Evolutionary conservation across 2,113 vertebrate species (phyloP).

Genomic region (Edolisoma coerulescens): DNA sequence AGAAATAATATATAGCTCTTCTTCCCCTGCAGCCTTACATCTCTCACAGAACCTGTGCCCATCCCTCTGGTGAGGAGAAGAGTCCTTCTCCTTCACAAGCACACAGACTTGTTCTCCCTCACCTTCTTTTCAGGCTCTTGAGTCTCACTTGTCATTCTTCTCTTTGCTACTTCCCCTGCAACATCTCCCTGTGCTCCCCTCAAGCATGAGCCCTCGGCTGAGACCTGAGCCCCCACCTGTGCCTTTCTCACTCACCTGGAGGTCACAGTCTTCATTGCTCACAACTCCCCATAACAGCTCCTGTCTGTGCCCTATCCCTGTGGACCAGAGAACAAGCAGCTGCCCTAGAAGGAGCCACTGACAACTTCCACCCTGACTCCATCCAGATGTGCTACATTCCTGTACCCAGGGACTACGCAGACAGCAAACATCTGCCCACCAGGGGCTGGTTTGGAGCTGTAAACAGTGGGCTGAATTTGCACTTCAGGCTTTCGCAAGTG

Average conservation of each 20-base stretch:
- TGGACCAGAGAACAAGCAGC: background rate
- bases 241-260: background rate
- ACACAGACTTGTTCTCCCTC: background rate
- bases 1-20: background rate
- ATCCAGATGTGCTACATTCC: background rate
- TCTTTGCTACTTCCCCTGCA: background rate
- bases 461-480: background rate
- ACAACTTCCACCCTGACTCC: background rate
- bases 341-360: background rate
- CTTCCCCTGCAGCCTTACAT: fast-evolving
- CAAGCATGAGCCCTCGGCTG: background rate
- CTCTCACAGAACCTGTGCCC: background rate
- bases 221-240: background rate
- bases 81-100: background rate
- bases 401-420: fast-evolving
- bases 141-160: background rate
- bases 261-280: background rate
- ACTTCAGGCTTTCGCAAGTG: background rate
- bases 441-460: background rate
- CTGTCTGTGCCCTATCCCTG: background rate
- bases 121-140: background rate
- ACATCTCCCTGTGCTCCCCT: background rate
- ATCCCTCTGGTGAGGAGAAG: background rate
- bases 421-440: background rate
- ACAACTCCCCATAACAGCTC: fast-evolving